phyloP scores from a whole-genome alignment of 2,797 vertebrate genomes.

The Iguana delicatissima region DNA sequence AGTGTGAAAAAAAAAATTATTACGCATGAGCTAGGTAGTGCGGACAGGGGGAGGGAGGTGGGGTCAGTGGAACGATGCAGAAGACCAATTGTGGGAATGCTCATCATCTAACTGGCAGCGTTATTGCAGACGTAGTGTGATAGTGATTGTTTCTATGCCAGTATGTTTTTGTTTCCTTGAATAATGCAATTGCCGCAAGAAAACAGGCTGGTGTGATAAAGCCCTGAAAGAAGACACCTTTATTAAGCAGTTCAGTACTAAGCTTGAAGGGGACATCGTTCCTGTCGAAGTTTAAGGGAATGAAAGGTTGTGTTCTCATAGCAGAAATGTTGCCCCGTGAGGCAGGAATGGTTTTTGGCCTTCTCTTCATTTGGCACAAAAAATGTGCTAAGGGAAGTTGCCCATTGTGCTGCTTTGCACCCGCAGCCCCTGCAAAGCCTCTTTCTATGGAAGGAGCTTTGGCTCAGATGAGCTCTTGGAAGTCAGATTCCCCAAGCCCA shows the following conservation, averaged over 20 bases:
- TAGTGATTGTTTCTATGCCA: too few relatives aligned
- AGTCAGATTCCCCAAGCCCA: constrained; percentile 5
- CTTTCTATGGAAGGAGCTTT: constrained; percentile 16
- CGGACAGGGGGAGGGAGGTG: too few relatives aligned
- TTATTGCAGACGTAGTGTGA: too few relatives aligned
- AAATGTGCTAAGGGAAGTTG: not conserved
- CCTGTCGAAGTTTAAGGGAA: not conserved
- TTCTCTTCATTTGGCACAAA: not conserved
- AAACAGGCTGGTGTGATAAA: too few relatives aligned
- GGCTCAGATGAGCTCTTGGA: constrained; percentile 20
- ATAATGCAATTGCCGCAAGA: too few relatives aligned
- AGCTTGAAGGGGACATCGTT: not conserved
- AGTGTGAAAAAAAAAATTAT: too few relatives aligned
- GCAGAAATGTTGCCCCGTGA: constrained; percentile 7
- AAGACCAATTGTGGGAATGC: too few relatives aligned
- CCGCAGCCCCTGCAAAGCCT: not conserved
- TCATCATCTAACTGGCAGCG: too few relatives aligned
- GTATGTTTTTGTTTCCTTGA: too few relatives aligned
- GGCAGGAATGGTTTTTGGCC: not conserved
- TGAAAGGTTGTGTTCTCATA: constrained; percentile 11
- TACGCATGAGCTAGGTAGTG: too few relatives aligned
- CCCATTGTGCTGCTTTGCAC: not conserved
- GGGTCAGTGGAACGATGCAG: too few relatives aligned
- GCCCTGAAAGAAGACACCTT: not conserved
- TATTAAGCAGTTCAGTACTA: not conserved